These are phyloP conservation scores for Scaeva pyrastri DNA, from an alignment of 2,888 invertebrate genomes.

Conservation along the genomic window DNA sequence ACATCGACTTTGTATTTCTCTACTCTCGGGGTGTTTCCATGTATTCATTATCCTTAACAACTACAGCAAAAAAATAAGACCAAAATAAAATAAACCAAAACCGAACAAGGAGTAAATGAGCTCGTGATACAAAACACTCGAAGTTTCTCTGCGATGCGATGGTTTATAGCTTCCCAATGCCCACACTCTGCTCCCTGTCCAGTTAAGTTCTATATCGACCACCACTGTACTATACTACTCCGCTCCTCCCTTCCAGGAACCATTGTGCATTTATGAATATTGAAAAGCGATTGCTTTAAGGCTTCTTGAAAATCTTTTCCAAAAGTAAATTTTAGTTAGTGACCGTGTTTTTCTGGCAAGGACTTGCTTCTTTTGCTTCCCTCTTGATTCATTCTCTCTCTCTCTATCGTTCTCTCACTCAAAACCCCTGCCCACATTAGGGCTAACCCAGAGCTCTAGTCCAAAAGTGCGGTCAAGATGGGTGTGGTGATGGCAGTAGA, in stretches of 20 bases:
- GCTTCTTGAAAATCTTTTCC: constrained; percentile 48
- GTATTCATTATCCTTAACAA: constrained; percentile 62
- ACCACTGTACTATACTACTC: no score
- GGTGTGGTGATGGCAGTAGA: constrained; percentile 60
- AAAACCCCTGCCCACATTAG: constrained; percentile 23
- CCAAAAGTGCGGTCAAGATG: constrained; percentile 19
- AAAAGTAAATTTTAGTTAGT: constrained; percentile 56
- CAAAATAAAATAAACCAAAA: constrained; percentile 41
- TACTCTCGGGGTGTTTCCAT: constrained; percentile 51
- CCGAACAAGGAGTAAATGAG: constrained; percentile 57
- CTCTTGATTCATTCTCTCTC: background rate
- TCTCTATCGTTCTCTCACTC: background rate
- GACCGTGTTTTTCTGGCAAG: constrained; percentile 52
- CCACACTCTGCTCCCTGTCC: background rate
- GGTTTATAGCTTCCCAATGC: constrained; percentile 9
- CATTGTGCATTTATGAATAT: constrained; percentile 66
- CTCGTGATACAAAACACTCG: constrained; percentile 37
- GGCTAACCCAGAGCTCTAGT: constrained; percentile 28
- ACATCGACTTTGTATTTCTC: constrained; percentile 65
- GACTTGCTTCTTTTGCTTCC: background rate
- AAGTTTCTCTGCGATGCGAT: constrained; percentile 38
- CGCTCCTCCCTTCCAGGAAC: background rate
- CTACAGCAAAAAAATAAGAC: constrained; percentile 20
- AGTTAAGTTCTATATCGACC: background rate
- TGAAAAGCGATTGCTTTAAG: constrained; percentile 68